Evolutionary conservation across 2,113 vertebrate genomes (phyloP), one percentile per base, ranked within the genome.

Genomic region (Varanus salvator): DNA sequence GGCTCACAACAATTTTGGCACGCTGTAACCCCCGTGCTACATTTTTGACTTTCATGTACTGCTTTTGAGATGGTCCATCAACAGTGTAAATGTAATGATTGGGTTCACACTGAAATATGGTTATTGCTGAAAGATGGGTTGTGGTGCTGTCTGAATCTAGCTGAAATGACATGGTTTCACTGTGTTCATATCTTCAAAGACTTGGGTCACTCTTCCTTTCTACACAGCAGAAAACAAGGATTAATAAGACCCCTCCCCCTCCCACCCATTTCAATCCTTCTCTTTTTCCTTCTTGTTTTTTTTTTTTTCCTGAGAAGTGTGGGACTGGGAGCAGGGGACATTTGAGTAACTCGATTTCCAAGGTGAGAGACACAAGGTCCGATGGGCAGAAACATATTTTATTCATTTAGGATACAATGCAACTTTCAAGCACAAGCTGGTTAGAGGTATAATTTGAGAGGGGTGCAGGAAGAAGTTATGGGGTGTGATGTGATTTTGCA

Each of bases 401-500:
- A 93, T 92, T 92, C 89, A 95, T 96, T 96, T 96, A 93, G 93
- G 74, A 92, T 75, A 92, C 89, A 96, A 95, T 95, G 84, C 94
- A 92, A 93, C 88, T 92, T 87, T 93, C 82, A 90, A 85, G 89
- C 75, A n/a, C 15, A 64, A 87, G 84, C 75, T 27, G 0, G 87
- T 27, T 90, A 89, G 86, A 92, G 86, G 78, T 91, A 80, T 44
- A 91, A 92, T 86, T 93, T 92, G 85, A n/a, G 3, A 76, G 90
- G 52, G 90, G 31, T 52, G 31, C 60, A 54, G 69, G 7, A 50
- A 83, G 92, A 84, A 83, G 88, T 93, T 87, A 95, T 93, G 95
- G 95, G 89, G 91, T 95, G 96, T 81, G 92, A 96, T 75, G 93
- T 94, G 95, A 96, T 95, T 80, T 84, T 57, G 91, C 90, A 29